These are phyloP conservation scores for Dorcus hopei DNA, from an alignment of 2,888 invertebrate genomes.

Conservation along the genomic window DNA sequence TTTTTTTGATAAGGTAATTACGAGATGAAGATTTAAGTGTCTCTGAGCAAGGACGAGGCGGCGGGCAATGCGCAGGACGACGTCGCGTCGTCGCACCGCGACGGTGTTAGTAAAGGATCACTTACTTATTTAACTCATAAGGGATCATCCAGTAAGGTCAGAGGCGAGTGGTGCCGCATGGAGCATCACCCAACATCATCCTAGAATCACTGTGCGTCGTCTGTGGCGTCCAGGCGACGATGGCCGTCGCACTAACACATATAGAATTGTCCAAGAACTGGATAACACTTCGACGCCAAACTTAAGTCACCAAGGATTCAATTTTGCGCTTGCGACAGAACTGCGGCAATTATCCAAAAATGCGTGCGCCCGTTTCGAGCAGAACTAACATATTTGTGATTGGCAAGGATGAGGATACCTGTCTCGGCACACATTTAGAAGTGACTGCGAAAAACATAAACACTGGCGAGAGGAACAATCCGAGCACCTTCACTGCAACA, in stretches of 20 bases:
- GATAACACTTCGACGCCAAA: not conserved
- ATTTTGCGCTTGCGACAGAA: not conserved
- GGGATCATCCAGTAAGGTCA: slow-evolving; percentile 50
- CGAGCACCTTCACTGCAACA: slow-evolving; percentile 23
- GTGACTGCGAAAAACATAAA: not conserved
- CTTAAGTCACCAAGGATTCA: not conserved
- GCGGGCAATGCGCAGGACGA: not conserved
- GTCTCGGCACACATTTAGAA: not conserved
- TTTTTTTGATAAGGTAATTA: slow-evolving; percentile 1
- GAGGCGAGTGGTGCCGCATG: slow-evolving; percentile 49
- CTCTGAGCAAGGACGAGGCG: not conserved
- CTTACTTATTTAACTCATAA: slow-evolving; percentile 45
- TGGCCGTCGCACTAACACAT: slow-evolving; percentile 17
- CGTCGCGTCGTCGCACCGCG: not conserved
- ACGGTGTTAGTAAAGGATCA: slow-evolving; percentile 15
- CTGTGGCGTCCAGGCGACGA: slow-evolving; percentile 16
- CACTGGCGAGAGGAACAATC: slow-evolving; percentile 13
- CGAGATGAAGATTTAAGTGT: not conserved
- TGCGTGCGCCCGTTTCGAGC: not conserved
- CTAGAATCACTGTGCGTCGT: slow-evolving; percentile 31
- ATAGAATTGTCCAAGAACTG: slow-evolving; percentile 3
- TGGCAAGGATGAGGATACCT: not conserved
- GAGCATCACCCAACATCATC: slow-evolving; percentile 51
- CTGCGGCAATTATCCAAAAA: not conserved
- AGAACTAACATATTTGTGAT: no score